Evolutionary conservation across 2,113 vertebrate species (phyloP), one percentile per base, ranked within the genome.

Genomic region (Spheniscus mendiculus): DNA sequence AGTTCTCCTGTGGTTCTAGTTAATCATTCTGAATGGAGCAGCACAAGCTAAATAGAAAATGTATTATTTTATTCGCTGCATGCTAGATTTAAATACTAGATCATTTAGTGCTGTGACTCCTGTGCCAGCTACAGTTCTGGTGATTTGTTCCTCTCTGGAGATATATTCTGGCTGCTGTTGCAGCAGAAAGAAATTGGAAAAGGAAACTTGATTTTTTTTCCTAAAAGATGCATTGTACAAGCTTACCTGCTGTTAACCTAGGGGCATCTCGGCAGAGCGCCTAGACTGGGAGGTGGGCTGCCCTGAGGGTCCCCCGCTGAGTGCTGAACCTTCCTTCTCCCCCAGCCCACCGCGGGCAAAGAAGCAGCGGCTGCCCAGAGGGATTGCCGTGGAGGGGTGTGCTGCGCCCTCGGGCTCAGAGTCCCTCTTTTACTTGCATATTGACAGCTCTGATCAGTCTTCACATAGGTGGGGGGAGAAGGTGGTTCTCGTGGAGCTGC

Each of bases 261-360:
- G 96, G 97, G 95, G 70, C 87, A 74, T 55, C 50, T 92, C 70
- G 44, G 29, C 36, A 59, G 44, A 76, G 21, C 2, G 2, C 9
- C 38, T 62, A 21, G 22, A 96, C 98, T 98, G 97, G 98, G 97
- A 98, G 92, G 73, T 92, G 84, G 87, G 95, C 97, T 98, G 97
- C 36, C 27, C 32, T 25, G 40, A 79, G 26, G 15, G n/a, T 27
- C 8, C 19, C 9, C 5, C 6, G 27, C 59, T 3, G 22, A 15
- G 29, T 56, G 55, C 59, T 38, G 25, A 76, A 29, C n/a, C 19
- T 36, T 52, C 25, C 30, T 65, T 66, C 20, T 61, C 6, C 21
- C 34, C 15, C 29, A n/a, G 0, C 7, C 34, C 55, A 27, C 17
- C 15, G 3, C 0, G 0, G 40, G 22, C 12, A 56, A 36, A 26